Base-by-base conservation (phyloP, 2,113 vertebrate genomes). In the Hypanus sabinus region DNA sequence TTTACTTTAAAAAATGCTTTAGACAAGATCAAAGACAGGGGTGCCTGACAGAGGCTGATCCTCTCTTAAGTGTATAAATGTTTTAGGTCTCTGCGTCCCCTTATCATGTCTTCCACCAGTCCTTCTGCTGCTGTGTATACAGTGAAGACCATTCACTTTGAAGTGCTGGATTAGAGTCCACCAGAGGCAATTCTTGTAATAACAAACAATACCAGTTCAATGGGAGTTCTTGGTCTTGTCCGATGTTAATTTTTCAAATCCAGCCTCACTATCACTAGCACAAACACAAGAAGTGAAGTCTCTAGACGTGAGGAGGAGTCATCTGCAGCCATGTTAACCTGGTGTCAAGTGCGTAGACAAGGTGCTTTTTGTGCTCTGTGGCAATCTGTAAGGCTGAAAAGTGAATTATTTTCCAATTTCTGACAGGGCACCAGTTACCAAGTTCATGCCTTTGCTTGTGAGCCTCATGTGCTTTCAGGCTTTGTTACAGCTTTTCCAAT, bases 41-140 rank as follows among this genome's bases (percentile, higher is more conserved):
- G 90, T 96, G 96, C 96, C 95, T 95, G 96, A 94, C 96, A 95
- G 95, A 94, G 95, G 96, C 95, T 96, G 95, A 95, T 96, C 96
- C 97, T 97, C 97, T 97, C 97, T 46, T 97, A 96, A 96, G 96
- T 96, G 96, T 96, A 96, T 96, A 96, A 95, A 96, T 95, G 96
- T 97, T 90, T 97, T 95, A 95, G 96, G 97, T 96, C 96, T 96
- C 96, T 96, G 96, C 96, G 96, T 97, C 96, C 97, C 97, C 98
- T 98, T 98, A 98, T 99, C 98, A 98, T 95, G 57, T 90, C 85
- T 90, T 90, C 95, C 97, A 96, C 96, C 97, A 96, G 96, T 97
- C 96, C 95, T 95, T 95, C 96, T 98, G 98, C 98, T 97, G 97
- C 97, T 96, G 96, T 98, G 97, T 98, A 98, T 98, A 98, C 97